Conservation (phyloP, 2,888 invertebrate genomes). For the Teinopalpus imperialis region DNA sequence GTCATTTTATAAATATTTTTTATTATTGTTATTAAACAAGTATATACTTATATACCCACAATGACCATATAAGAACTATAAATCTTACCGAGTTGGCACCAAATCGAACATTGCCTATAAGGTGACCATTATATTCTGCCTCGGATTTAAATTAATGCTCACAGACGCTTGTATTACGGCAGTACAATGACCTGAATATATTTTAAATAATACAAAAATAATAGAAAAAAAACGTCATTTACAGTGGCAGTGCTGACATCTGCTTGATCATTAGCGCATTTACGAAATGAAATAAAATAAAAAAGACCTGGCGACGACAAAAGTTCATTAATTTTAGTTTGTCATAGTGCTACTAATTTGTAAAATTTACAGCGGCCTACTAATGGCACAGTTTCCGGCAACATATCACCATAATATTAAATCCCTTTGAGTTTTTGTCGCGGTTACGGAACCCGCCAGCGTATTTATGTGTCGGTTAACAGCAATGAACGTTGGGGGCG, state of each 20-base stretch:
- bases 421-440: constrained; percentile 48
- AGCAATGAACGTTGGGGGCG: constrained; percentile 53
- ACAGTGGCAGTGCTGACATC: constrained; percentile 60
- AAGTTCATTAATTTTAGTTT: constrained; percentile 74
- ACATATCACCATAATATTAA: constrained; percentile 62
- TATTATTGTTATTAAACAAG: no score
- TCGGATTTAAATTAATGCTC: constrained; percentile 14
- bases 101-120: constrained; percentile 17
- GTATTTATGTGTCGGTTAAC: constrained; percentile 74
- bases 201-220: constrained; percentile 22
- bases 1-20: no score
- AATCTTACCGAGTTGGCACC: constrained; percentile 10
- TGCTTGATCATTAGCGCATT: constrained; percentile 63
- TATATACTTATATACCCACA: no score
- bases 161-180: constrained; percentile 4
- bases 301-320: constrained; percentile 51
- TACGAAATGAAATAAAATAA: constrained; percentile 59
- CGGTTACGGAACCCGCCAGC: constrained; percentile 47
- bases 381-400: constrained; percentile 74
- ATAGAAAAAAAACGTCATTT: constrained; percentile 38
- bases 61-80: constrained; percentile 17
- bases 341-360: constrained; percentile 77
- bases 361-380: constrained; percentile 68
- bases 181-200: constrained; percentile 42
- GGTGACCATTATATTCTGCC: constrained; percentile 18